Conservation (phyloP, 2,113 vertebrate genomes). For the Lamprologus callipterus region DNA sequence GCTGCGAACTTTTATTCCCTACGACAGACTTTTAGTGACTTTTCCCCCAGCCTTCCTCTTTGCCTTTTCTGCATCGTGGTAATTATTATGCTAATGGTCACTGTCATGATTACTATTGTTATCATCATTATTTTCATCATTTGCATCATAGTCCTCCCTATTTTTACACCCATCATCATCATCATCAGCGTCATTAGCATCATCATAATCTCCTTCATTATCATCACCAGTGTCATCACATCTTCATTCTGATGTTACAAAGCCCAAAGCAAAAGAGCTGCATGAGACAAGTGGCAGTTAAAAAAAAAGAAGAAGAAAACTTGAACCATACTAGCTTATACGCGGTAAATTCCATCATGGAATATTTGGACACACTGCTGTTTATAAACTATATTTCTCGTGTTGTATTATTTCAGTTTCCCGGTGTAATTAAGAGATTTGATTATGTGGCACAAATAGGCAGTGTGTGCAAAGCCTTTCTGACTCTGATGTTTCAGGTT, state of each 20-base stretch:
- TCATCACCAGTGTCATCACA: slow-evolving; percentile 15
- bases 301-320: background rate
- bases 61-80: background rate
- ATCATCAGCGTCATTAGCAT: background rate
- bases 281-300: background rate
- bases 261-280: background rate
- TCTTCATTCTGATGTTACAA: background rate
- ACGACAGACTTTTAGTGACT: background rate
- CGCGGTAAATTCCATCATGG: background rate
- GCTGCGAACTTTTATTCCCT: background rate
- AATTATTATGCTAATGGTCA: background rate
- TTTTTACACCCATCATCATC: background rate
- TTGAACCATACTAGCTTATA: background rate
- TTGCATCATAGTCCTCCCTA: background rate
- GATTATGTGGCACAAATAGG: background rate
- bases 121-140: slow-evolving; percentile 13
- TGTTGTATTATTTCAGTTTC: background rate
- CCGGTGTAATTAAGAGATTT: background rate
- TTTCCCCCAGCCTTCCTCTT: background rate
- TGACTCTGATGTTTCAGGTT: background rate
- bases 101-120: background rate
- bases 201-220: slow-evolving; percentile 21
- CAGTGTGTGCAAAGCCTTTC: background rate
- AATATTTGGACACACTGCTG: background rate
- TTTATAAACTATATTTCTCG: background rate